These are phyloP conservation scores for Phytoseiulus persimilis DNA, from an alignment of 2,888 invertebrate genomes.

Conservation along the genomic window DNA sequence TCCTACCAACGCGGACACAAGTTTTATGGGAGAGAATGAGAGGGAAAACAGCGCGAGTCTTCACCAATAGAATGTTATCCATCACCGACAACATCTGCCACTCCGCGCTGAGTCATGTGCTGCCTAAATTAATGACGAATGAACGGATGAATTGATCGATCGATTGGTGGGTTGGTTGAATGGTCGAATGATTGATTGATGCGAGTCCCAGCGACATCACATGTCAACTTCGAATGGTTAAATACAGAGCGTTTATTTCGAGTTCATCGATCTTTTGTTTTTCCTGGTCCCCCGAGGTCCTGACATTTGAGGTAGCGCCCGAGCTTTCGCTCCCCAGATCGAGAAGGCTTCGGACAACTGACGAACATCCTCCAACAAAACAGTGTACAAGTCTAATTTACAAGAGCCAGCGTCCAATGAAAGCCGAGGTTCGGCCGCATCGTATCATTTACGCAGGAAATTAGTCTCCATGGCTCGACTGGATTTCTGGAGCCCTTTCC, in stretches of 20 bases:
- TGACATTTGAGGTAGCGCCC: too few relatives aligned
- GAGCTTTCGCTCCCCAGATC: too few relatives aligned
- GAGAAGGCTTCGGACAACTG: too few relatives aligned
- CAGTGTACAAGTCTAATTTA: too few relatives aligned
- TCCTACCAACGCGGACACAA: too few relatives aligned
- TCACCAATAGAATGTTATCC: too few relatives aligned
- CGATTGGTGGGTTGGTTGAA: not conserved
- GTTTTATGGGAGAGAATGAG: too few relatives aligned
- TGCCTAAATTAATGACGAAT: not conserved
- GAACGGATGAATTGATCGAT: not conserved
- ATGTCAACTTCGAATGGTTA: not conserved
- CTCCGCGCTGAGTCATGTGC: too few relatives aligned
- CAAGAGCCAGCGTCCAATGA: not conserved
- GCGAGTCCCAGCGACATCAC: not conserved
- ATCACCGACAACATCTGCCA: too few relatives aligned
- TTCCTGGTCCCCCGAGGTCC: too few relatives aligned
- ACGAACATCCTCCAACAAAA: too few relatives aligned
- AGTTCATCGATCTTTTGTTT: not conserved
- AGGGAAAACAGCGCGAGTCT: too few relatives aligned
- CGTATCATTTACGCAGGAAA: constrained; percentile 53
- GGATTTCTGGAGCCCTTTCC: constrained; percentile 78
- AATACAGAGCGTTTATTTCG: not conserved
- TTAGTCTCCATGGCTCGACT: constrained; percentile 70
- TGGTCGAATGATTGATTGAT: not conserved
- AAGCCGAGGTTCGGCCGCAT: not conserved